Percentiles rank a stretch among this genome's conserved stretches.
These are phyloP conservation scores for Chroicocephalus ridibundus DNA, from an alignment of 2,113 vertebrate species.

Conservation along the genomic window DNA sequence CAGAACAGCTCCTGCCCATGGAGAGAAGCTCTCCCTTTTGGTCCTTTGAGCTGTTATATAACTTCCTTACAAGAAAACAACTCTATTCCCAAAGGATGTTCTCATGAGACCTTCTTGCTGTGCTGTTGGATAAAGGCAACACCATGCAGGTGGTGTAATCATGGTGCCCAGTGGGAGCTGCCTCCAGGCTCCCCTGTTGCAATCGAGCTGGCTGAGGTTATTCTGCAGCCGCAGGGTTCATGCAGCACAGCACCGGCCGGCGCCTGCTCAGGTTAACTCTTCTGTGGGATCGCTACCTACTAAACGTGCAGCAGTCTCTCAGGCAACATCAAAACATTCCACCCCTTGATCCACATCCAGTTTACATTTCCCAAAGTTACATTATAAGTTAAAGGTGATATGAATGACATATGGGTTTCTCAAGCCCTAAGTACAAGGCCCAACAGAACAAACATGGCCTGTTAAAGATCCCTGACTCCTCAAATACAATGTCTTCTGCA, in stretches of 20 bases:
- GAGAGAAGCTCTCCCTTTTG: neutral
- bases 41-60: neutral
- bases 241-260: accelerated
- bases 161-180: neutral
- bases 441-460: neutral
- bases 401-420: neutral
- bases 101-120: neutral
- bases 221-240: accelerated
- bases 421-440: neutral
- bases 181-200: neutral
- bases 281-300: neutral
- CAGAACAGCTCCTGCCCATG: neutral
- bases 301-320: accelerated
- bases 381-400: neutral
- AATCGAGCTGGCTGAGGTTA: neutral
- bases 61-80: neutral
- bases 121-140: neutral
- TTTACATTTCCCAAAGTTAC: neutral
- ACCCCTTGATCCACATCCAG: neutral
- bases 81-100: neutral
- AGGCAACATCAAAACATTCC: neutral
- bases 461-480: neutral
- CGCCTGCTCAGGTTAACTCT: neutral
- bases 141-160: neutral
- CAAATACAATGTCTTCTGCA: neutral